phyloP scores from a whole-genome alignment of 64 coral and sea anemone genomes.

The Montipora cactus region DNA sequence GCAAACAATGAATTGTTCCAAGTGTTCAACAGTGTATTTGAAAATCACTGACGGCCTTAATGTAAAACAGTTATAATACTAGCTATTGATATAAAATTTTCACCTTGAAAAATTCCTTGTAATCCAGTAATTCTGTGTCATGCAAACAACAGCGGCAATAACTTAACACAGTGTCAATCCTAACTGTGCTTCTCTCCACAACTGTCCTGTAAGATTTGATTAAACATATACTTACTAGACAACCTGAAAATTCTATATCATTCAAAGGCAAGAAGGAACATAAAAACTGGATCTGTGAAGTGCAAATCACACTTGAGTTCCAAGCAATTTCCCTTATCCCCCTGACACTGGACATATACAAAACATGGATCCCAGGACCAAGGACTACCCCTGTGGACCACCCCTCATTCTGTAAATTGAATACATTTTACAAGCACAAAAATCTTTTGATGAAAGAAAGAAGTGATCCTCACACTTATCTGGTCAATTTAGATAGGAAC shows the following conservation, averaged over 20 bases:
- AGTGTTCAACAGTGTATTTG: not conserved
- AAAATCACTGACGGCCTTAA: no score
- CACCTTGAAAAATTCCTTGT: slow-evolving; percentile 88
- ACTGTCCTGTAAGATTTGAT: slow-evolving; percentile 62
- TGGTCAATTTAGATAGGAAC: no score
- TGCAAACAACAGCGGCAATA: slow-evolving; percentile 92
- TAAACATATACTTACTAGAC: not conserved
- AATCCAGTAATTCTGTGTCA: slow-evolving; percentile 86
- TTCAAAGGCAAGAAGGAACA: not conserved
- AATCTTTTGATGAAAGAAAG: no score
- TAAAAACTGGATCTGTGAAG: not conserved
- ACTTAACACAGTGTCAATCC: slow-evolving; percentile 89
- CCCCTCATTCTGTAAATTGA: no score
- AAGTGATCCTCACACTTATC: no score
- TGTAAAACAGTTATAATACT: no score
- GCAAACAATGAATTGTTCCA: not conserved
- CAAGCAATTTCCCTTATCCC: no score
- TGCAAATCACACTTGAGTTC: no score
- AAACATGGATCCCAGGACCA: no score
- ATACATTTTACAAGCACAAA: no score
- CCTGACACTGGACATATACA: no score
- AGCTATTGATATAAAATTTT: not conserved
- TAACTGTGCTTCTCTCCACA: slow-evolving; percentile 70
- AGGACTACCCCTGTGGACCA: no score
- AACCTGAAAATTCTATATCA: not conserved